Percentiles rank a stretch among this genome's conserved stretches.
These are phyloP conservation scores for Euura saliciscinereae DNA, from an alignment of 1,140 invertebrate genomes.

Conservation along the genomic window DNA sequence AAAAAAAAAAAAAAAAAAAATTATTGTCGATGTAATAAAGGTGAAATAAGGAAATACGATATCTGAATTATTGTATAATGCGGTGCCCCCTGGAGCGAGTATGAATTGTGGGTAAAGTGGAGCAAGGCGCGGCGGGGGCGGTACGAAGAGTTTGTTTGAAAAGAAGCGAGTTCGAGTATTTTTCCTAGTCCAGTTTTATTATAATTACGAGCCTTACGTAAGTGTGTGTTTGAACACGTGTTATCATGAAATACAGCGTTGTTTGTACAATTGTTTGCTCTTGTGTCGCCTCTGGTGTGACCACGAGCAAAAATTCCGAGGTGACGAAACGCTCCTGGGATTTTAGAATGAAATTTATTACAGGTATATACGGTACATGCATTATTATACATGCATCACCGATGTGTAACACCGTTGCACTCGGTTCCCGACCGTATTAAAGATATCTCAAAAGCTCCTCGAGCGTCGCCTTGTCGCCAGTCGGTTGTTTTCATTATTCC, in stretches of 20 bases:
- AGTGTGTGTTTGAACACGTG: not conserved
- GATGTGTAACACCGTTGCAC: not conserved
- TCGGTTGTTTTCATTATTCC: not conserved
- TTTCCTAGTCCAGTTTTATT: conserved; percentile 7
- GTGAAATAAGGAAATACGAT: no score
- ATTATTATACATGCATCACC: not conserved
- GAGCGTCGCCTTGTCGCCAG: not conserved
- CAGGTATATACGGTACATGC: no score
- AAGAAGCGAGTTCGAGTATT: not conserved
- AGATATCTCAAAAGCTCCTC: conserved; percentile 3
- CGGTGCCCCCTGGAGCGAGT: no score
- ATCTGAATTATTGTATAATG: no score
- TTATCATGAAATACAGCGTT: conserved; percentile 5
- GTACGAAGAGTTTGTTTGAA: not conserved
- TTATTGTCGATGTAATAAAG: no score
- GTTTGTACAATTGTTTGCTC: conserved; percentile 7
- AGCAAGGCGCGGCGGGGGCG: no score
- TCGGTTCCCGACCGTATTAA: not conserved
- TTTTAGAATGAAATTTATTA: conserved; percentile 3
- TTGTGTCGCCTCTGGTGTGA: conserved; percentile 6
- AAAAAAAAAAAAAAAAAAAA: no score
- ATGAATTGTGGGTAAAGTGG: no score
- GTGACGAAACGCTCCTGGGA: conserved; percentile 2
- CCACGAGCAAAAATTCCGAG: conserved; percentile 6
- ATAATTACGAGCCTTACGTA: conserved; percentile 5